Percentiles rank a stretch among this genome's conserved stretches.
Conservation (phyloP, 1,140 invertebrate genomes). For the Delia radicum region DNA sequence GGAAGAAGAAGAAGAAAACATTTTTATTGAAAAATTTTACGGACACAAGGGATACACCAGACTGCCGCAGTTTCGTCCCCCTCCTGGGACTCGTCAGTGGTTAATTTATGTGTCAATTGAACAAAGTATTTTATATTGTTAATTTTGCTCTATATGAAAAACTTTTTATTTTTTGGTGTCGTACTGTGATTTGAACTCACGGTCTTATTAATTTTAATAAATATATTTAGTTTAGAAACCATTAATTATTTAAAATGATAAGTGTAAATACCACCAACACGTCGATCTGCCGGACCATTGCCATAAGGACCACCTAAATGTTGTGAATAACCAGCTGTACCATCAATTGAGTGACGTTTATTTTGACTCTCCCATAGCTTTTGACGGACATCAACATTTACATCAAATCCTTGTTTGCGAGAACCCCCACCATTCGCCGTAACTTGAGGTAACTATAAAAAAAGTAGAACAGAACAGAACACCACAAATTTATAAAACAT, state of each 20-base stretch:
- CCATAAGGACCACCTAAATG: constrained; percentile 50
- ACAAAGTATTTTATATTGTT: too few species aligned
- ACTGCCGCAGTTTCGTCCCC: too few species aligned
- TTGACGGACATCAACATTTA: constrained; percentile 39
- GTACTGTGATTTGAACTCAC: too few species aligned
- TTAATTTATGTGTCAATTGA: too few species aligned
- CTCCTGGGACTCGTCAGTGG: too few species aligned
- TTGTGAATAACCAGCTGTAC: constrained; percentile 41
- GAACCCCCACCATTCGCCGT: constrained; percentile 40
- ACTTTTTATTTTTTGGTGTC: too few species aligned
- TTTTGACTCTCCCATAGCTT: constrained; percentile 48
- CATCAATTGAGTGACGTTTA: constrained; percentile 44
- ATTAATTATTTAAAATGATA: constrained; percentile 29
- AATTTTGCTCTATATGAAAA: too few species aligned
- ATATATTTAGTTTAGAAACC: neutral
- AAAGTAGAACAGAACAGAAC: too few species aligned
- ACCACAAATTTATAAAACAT: neutral
- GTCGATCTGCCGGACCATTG: constrained; percentile 42
- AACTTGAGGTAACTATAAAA: constrained; percentile 15
- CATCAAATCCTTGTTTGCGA: constrained; percentile 40
- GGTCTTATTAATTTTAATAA: too few species aligned
- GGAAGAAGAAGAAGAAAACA: too few species aligned
- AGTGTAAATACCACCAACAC: constrained; percentile 41
- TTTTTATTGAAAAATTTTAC: too few species aligned
- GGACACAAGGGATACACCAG: too few species aligned